Percentiles rank a stretch among this genome's conserved stretches.
phyloP scores from a whole-genome alignment of 2,888 invertebrate genomes.

The Cantharis lateralis region DNA sequence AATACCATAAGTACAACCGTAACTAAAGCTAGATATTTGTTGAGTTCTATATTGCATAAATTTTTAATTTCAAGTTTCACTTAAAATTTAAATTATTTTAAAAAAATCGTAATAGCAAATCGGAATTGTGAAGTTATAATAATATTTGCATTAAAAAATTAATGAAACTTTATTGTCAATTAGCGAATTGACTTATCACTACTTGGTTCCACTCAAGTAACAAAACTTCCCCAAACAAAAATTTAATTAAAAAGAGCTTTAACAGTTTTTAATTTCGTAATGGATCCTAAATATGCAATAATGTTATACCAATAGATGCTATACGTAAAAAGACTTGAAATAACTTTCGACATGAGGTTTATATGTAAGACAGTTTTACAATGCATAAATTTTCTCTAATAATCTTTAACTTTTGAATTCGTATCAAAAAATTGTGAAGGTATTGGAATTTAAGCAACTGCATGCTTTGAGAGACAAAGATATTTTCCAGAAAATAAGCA shows the following conservation, averaged over 20 bases:
- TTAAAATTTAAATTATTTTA: neutral
- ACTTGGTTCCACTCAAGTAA: neutral
- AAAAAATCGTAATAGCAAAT: neutral
- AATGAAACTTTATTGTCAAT: neutral
- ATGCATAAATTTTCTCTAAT: neutral
- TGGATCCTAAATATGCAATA: constrained; percentile 13
- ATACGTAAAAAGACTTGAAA: constrained; percentile 5
- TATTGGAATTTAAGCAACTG: neutral
- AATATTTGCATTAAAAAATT: neutral
- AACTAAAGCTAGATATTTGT: neutral
- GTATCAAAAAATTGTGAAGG: neutral
- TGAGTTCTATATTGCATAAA: neutral
- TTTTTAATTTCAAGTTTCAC: neutral
- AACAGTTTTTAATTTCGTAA: constrained; percentile 17
- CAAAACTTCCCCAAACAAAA: neutral
- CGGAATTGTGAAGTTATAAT: neutral
- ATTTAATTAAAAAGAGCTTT: neutral
- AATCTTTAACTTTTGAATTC: neutral
- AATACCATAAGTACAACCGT: neutral
- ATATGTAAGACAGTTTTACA: constrained; percentile 8
- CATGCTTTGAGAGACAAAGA: neutral
- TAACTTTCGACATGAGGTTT: constrained; percentile 4
- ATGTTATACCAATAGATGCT: neutral
- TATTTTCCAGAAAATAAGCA: neutral
- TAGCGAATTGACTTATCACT: neutral